phyloP scores from a whole-genome alignment of 2,888 invertebrate genomes.

The Lithophane semibrunnea region DNA sequence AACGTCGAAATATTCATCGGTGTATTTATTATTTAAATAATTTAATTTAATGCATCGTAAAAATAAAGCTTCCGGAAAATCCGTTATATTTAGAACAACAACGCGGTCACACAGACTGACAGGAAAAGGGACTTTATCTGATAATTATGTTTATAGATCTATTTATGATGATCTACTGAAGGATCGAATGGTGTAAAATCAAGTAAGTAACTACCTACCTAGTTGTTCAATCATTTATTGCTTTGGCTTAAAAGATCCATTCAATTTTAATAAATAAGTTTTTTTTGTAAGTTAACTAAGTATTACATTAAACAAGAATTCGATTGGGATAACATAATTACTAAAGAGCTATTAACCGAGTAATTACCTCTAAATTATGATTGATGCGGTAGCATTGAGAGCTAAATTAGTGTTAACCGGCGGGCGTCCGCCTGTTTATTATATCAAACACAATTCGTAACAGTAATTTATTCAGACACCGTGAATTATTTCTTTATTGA shows the following conservation, averaged over 20 bases:
- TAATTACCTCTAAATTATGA: constrained; percentile 55
- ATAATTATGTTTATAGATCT: neutral
- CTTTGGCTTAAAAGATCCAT: neutral
- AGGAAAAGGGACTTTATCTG: neutral
- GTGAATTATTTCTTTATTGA: constrained; percentile 52
- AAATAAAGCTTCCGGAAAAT: too few species aligned
- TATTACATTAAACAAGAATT: constrained; percentile 21
- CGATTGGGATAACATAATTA: constrained; percentile 51
- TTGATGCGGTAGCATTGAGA: constrained; percentile 48
- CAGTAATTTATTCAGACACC: constrained; percentile 47
- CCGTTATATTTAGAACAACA: neutral
- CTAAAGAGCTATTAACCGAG: constrained; percentile 41
- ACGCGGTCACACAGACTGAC: neutral
- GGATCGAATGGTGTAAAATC: neutral
- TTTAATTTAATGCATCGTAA: too few species aligned
- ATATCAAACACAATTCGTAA: constrained; percentile 51
- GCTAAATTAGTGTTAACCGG: constrained; percentile 50
- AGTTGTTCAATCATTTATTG: neutral
- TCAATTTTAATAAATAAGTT: neutral
- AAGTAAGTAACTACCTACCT: neutral
- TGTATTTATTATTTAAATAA: too few species aligned
- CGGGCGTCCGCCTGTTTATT: constrained; percentile 42
- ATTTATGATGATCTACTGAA: too few species aligned
- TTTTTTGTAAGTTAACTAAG: neutral
- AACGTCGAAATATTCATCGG: neutral